phyloP scores from a whole-genome alignment of 2,113 vertebrate genomes.

The Rhizomys pruinosus region DNA sequence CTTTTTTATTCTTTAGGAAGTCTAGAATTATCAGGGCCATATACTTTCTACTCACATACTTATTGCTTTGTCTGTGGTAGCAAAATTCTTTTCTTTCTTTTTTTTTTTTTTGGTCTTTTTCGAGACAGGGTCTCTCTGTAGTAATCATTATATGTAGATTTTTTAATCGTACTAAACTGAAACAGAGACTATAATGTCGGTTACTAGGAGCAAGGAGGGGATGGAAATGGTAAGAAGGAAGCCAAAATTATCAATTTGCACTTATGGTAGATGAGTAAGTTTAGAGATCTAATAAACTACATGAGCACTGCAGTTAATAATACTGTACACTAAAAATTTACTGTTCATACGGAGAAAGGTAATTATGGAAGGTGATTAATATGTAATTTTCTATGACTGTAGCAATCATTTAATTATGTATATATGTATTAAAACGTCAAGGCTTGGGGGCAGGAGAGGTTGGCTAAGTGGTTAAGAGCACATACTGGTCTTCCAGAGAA shows the following conservation, averaged over 20 bases:
- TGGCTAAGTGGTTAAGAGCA: not conserved
- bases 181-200: not conserved
- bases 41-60: conserved; percentile 15
- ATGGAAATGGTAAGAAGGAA: not conserved
- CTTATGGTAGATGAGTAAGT: not conserved
- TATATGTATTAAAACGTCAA: not conserved
- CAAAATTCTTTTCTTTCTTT: conserved; percentile 50
- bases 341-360: not conserved
- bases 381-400: not conserved
- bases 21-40: not conserved
- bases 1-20: conserved; percentile 49
- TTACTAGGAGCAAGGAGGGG: not conserved
- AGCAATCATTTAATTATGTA: not conserved
- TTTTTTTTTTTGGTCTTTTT: too few relatives aligned
- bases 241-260: not conserved
- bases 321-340: not conserved
- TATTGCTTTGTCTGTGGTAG: conserved; percentile 37
- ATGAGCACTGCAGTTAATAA: not conserved
- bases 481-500: not conserved
- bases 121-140: too few relatives aligned
- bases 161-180: not conserved
- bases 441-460: not conserved
- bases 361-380: not conserved
- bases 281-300: not conserved
- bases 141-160: not conserved